A percentile compares a stretch with the other conserved stretches of the same genome.
These are phyloP conservation scores for Neogale vison DNA, from an alignment of 2,113 vertebrate genomes.

Conservation along the genomic window DNA sequence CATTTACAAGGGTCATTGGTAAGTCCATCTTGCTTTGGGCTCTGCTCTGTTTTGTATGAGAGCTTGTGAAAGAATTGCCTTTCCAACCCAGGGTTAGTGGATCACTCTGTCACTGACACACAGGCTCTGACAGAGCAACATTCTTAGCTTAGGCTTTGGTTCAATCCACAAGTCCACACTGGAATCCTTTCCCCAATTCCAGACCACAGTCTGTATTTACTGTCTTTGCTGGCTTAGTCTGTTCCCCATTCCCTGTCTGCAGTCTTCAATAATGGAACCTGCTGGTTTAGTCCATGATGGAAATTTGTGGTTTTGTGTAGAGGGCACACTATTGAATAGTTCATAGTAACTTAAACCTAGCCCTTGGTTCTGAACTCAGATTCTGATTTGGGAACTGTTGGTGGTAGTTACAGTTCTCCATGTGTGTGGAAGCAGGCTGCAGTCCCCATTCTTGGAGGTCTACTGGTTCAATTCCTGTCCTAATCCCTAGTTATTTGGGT, in stretches of 20 bases:
- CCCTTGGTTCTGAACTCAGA: not conserved
- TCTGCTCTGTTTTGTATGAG: not conserved
- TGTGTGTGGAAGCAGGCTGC: not conserved
- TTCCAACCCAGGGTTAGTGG: not conserved
- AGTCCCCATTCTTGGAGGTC: not conserved
- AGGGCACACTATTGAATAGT: not conserved
- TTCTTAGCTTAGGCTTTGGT: not conserved
- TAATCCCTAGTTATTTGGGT: not conserved
- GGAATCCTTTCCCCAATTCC: not conserved
- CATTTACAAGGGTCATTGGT: not conserved
- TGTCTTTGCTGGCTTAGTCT: not conserved
- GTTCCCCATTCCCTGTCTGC: not conserved
- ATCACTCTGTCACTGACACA: not conserved
- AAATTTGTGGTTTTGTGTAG: not conserved
- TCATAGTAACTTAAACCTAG: not conserved
- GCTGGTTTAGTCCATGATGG: not conserved
- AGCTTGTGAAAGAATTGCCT: not conserved
- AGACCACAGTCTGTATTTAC: not conserved
- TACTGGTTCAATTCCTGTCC: not conserved
- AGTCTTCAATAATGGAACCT: not conserved
- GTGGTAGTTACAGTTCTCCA: not conserved
- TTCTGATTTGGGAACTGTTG: not conserved
- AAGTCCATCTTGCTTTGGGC: not conserved
- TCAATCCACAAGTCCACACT: not conserved
- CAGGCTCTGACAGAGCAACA: not conserved